phyloP scores from a whole-genome alignment of 2,888 invertebrate species.

The Mantis religiosa region DNA sequence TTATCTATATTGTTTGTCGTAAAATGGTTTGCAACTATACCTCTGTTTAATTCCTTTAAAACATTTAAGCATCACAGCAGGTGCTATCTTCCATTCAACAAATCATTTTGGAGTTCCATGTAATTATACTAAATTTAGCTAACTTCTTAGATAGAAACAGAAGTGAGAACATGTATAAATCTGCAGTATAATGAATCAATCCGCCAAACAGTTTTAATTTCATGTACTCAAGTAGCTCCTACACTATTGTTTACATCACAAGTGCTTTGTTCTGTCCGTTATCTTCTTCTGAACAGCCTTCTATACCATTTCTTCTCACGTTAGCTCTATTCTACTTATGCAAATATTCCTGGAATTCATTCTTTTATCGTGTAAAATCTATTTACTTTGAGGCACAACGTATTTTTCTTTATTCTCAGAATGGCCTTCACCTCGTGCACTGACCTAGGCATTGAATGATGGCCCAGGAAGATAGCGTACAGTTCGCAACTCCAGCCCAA shows the following conservation, averaged over 20 bases:
- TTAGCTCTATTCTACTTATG: neutral
- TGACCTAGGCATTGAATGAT: neutral
- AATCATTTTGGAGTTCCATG: too few relatives aligned
- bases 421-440: neutral
- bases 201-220: too few relatives aligned
- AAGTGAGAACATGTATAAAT: too few relatives aligned
- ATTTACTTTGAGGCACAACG: neutral
- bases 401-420: neutral
- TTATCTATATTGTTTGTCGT: too few relatives aligned
- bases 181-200: too few relatives aligned
- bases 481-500: neutral
- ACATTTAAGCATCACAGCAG: too few relatives aligned
- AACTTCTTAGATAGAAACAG: too few relatives aligned
- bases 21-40: too few relatives aligned
- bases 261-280: neutral
- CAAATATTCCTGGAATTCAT: neutral
- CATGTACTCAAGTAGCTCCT: neutral
- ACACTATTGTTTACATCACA: neutral
- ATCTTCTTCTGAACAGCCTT: neutral
- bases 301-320: neutral
- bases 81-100: too few relatives aligned
- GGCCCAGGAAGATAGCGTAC: neutral
- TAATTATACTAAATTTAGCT: too few relatives aligned
- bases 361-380: neutral
- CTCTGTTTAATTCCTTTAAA: too few relatives aligned